Evolutionary conservation across 2,888 invertebrate genomes (phyloP), one percentile per base, ranked within the genome.

Genomic region (Abrostola tripartita): DNA sequence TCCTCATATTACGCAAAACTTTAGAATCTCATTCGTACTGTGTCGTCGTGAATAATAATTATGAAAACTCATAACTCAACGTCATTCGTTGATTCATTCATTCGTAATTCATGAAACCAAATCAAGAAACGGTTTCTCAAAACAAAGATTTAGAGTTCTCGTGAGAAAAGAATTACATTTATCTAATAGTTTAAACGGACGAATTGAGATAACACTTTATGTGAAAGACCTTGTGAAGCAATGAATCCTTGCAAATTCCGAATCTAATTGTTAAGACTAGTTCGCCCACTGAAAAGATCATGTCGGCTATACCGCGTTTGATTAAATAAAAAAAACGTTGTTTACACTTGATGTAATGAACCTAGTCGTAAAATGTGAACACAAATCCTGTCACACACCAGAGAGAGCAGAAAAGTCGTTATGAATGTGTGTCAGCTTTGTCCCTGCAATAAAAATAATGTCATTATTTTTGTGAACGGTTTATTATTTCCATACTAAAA

Each of bases 161-260:
- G 62, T 73, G 73, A 50, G 76, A 79, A 79, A 44, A 58, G 40
- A 63, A 68, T 62, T 53, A 51, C 53, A 65, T 35, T 54, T 37
- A 35, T 49, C 58, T 62, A 63, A 61, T 12, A 35, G 10, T 35
- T 75, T 68, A 60, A 62, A 65, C 38, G 35, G n/a, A 50, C 51
- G 38, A 55, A 49, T 40, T n/a, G n/a, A 64, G 41, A 56, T 67
- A 61, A 69, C 52, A 40, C 53, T 71, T 64, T 71, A 70, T 70
- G 55, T 62, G 55, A 63, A 62, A 81, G 82, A 83, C 88, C 89
- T 89, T 88, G 88, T 76, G 60, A 76, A 81, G 81, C 83, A 85
- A 86, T 89, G 71, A 81, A 83, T 80, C 77, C 74, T 78, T 74
- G 76, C 71, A 61, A 69, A 76, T 62, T 74, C 70, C 66, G 66